Evolutionary conservation across 2,888 invertebrate species (phyloP).

Genomic region (Cremastinae sp.): DNA sequence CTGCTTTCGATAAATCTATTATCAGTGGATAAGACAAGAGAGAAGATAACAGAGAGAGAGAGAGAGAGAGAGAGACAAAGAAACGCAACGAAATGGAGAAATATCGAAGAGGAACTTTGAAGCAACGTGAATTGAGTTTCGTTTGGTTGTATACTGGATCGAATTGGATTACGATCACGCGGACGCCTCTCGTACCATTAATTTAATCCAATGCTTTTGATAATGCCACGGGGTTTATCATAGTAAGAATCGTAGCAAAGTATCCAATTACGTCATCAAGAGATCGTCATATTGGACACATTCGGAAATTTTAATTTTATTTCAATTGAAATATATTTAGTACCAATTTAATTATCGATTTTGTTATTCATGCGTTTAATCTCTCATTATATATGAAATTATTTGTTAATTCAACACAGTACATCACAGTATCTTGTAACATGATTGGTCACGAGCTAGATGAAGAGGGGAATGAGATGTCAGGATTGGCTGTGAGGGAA

Average conservation of each 20-base stretch:
- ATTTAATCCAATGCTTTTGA: conserved; percentile 47
- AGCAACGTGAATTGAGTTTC: conserved; percentile 45
- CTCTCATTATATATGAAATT: no score
- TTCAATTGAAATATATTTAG: no score
- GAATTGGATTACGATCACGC: conserved; percentile 59
- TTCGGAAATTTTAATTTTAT: no score
- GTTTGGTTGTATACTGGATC: conserved; percentile 43
- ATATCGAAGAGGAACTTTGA: conserved; percentile 9
- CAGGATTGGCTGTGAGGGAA: no score
- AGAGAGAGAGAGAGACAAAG: neutral
- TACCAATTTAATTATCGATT: no score
- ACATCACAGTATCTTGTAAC: no score
- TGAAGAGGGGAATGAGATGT: no score
- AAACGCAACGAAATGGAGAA: conserved; percentile 12
- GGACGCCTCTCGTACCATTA: conserved; percentile 46
- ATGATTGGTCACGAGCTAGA: no score
- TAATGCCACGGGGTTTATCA: conserved; percentile 13
- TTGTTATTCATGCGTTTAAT: no score
- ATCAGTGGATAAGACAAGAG: neutral
- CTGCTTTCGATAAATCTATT: no score
- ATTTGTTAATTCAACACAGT: no score
- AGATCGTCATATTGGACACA: no score
- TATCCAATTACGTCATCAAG: neutral
- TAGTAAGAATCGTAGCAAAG: conserved; percentile 6
- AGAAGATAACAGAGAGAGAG: neutral